Base-by-base conservation (phyloP, 1,140 invertebrate genomes). In the Lethrus apterus region DNA sequence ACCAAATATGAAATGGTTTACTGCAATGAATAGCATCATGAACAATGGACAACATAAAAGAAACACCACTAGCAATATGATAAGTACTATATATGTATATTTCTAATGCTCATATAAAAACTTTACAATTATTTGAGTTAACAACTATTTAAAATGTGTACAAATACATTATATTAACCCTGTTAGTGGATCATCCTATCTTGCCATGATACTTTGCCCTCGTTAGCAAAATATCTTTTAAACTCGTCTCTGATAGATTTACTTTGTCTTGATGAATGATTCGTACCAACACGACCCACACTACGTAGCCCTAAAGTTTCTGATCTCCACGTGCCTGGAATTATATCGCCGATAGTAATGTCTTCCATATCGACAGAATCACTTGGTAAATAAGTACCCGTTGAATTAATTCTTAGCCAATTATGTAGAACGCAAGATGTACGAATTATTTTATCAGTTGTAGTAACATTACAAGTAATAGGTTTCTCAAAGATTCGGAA, bases 1-100 rank as follows among this genome's bases (percentile, higher is more conserved):
- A 35, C 59, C 60, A 8, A 45, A 45, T 18, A 45, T 34, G 11
- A 49, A 35, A 31, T 49, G 46, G 36, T 43, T 48, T 40, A 40
- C 26, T 23, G 34, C 13, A 30, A 47, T 47, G 45, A 17, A 47
- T 23, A 23, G 15, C 11, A 20, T 40, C 42, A 19, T 18, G 17
- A 10, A 18, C 21, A 29, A 41, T 9, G 26, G 26, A 32, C n/a
- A 31, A 4, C 20, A 40, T 2, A 43, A 31, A 19, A 48, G 13
- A 8, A 19, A 44, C 24, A 30, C 18, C n/a, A n/a, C 5, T 11
- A 33, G 19, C 11, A 19, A 44, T 31, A 30, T 15, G 7, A 14
- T 44, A 17, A 44, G 26, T 44, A 44, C 14, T 30, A 30, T 29
- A 31, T 30, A 11, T 44, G 18, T 44, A 26, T 44, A 30, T 30